phyloP scores from a whole-genome alignment of 2,888 invertebrate genomes.

The Amphiduros pacificus region DNA sequence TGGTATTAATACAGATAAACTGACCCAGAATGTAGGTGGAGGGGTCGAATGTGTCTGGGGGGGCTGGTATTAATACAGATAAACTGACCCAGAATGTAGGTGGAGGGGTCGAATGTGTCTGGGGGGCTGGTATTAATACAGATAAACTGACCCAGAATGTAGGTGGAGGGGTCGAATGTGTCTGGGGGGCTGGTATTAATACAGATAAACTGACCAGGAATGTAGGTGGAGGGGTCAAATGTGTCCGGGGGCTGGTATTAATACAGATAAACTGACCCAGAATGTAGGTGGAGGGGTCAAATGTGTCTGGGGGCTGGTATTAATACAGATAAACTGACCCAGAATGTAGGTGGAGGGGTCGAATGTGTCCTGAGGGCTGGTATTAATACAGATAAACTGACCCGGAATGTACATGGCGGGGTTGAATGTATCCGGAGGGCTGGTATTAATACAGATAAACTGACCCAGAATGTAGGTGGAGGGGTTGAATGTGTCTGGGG shows the following conservation, averaged over 20 bases:
- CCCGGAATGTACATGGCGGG: conserved; percentile 88
- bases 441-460: conserved; percentile 51
- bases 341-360: conserved; percentile 87
- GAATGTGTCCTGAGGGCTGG: conserved; percentile 76
- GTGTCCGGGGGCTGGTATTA: not conserved
- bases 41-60: conserved; percentile 80
- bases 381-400: conserved; percentile 49
- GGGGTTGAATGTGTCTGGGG: conserved; percentile 82
- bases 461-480: conserved; percentile 84
- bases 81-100: conserved; percentile 82
- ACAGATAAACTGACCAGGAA: no score
- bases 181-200: conserved; percentile 69
- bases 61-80: conserved; percentile 46
- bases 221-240: no score
- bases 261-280: no score
- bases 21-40: conserved; percentile 84
- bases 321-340: conserved; percentile 65
- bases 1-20: no score
- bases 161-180: conserved; percentile 83
- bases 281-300: no score
- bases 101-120: conserved; percentile 80
- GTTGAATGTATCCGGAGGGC: conserved; percentile 79
- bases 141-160: conserved; percentile 72
- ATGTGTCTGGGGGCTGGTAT: no score
- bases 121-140: conserved; percentile 68